These are phyloP conservation scores for Anolis carolinensis DNA, from an alignment of 2,113 vertebrate species.

Conservation along the genomic window DNA sequence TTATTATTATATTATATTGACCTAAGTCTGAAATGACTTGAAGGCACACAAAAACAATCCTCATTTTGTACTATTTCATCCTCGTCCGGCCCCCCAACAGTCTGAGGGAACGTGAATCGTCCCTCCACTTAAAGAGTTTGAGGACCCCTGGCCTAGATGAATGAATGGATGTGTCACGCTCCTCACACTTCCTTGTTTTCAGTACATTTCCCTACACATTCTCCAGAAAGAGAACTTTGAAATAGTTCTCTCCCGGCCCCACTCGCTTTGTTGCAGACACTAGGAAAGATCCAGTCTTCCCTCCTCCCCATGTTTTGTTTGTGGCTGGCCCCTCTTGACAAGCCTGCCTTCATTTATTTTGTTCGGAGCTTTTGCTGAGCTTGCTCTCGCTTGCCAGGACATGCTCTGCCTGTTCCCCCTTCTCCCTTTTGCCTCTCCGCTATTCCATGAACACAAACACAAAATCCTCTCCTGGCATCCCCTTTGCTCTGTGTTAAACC, in stretches of 20 bases:
- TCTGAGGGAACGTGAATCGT: too few species aligned
- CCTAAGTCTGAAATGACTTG: too few species aligned
- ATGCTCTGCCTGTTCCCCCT: neutral
- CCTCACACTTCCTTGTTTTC: too few species aligned
- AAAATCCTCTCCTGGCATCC: neutral
- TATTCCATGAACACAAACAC: constrained; percentile 39
- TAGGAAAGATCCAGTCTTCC: neutral
- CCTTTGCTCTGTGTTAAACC: constrained; percentile 26
- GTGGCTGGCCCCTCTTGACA: neutral
- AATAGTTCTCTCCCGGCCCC: neutral
- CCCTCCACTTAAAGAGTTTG: too few species aligned
- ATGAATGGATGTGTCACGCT: too few species aligned
- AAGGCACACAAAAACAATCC: too few species aligned
- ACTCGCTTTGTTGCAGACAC: neutral
- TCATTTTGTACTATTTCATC: too few species aligned
- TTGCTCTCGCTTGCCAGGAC: constrained; percentile 26
- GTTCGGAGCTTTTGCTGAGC: constrained; percentile 12
- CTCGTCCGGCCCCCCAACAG: too few species aligned
- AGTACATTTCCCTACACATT: too few species aligned
- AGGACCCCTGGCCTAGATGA: too few species aligned
- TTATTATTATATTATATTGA: too few species aligned
- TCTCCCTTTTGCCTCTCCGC: constrained; percentile 13
- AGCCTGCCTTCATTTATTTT: neutral
- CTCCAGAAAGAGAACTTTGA: too few species aligned
- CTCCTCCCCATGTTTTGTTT: neutral